A percentile compares a stretch with the other conserved stretches of the same genome.
Evolutionary conservation across 2,797 vertebrate genomes (phyloP).

Genomic region (Alcedo atthis): DNA sequence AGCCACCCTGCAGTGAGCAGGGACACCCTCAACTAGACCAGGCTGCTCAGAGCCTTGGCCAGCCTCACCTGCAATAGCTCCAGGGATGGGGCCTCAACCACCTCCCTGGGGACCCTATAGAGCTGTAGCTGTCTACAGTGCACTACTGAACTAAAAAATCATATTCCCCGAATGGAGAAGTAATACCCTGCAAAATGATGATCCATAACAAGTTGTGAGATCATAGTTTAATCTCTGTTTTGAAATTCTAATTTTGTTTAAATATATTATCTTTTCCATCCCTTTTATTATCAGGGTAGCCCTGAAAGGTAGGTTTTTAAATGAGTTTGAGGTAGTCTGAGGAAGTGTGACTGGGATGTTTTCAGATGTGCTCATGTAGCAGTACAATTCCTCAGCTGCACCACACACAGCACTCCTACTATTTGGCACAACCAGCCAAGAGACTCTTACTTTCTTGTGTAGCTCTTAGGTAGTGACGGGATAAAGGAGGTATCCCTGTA

Average conservation of each 20-base stretch:
- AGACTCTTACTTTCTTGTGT: background rate
- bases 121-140: background rate
- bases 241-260: background rate
- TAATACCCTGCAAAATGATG: background rate
- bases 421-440: background rate
- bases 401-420: background rate
- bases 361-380: background rate
- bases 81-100: no score
- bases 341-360: background rate
- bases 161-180: background rate
- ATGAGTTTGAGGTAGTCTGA: background rate
- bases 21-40: no score
- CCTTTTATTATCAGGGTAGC: background rate
- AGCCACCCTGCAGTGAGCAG: no score
- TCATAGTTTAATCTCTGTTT: background rate
- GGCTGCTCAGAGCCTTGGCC: no score
- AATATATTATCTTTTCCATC: background rate
- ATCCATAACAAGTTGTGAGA: background rate
- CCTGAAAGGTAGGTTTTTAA: background rate
- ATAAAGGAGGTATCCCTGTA: background rate
- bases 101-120: no score
- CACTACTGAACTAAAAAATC: background rate
- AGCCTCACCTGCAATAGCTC: no score
- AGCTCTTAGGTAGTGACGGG: rapidly evolving
- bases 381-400: background rate